Base-by-base conservation (phyloP, 2,113 vertebrate genomes). In the Stigmatopora argus region DNA sequence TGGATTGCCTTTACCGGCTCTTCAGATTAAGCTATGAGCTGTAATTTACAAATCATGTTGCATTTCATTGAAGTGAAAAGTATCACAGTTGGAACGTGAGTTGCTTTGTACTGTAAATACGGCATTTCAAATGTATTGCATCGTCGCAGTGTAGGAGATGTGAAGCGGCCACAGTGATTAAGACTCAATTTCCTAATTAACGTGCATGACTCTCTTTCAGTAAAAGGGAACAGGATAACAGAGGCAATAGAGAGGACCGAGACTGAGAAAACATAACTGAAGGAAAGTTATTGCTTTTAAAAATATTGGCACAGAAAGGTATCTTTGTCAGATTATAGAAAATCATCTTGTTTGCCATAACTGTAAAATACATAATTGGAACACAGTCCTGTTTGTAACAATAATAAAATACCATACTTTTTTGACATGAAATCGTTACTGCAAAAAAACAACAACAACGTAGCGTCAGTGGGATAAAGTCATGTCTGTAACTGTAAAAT, bases 281-380 rank as follows among this genome's bases (percentile, higher is more conserved):
- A 5, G 15, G 62, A 58, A 68, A 67, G 74, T 67, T 44, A 52
- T 74, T 63, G 64, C 71, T 56, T 64, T 48, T 59, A 46, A 55
- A 35, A n/a, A 73, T 57, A 31, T 17, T 69, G 66, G 64, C 75
- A 44, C 38, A 66, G 26, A 68, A 12, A 64, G 23, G 34, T 61
- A 67, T 56, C 59, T 31, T 7, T 7, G 44, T 18, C 21, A 34
- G 52, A 46, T 57, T 45, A 45, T 44, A 65, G 62, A 38, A 9
- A 81, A 58, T 55, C 55, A 66, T 69, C 75, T 62, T 70, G 64
- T 62, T 68, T 70, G 72, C 69, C 58, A 81, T 84, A 76, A 71
- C 18, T 49, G 48, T 49, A 17, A 49, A 49, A 49, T 31, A 31
- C 26, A 31, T 31, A 31, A 31, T 31, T 31, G 26, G 26, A 31